These are phyloP conservation scores for Ciona savignyi DNA, from an alignment of 23 tunicate species.

Conservation along the genomic window DNA sequence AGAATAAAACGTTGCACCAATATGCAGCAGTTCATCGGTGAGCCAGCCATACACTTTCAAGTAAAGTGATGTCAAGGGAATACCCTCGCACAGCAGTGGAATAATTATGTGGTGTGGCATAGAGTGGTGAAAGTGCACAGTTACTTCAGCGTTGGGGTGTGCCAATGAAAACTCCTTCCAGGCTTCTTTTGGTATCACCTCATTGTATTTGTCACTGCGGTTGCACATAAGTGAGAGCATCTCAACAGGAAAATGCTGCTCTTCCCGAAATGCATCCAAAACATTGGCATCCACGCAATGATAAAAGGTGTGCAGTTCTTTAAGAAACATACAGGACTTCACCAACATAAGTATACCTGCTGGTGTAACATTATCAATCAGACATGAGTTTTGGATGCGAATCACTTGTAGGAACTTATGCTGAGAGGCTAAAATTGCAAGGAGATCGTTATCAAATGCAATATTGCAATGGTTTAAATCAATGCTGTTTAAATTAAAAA, in stretches of 20 bases:
- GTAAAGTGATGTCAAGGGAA: slow-evolving; percentile 40
- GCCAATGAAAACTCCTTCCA: slow-evolving; percentile 41
- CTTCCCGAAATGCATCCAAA: slow-evolving; percentile 33
- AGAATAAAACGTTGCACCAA: slow-evolving; percentile 32
- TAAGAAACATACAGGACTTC: slow-evolving; percentile 34
- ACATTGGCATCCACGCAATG: slow-evolving; percentile 53
- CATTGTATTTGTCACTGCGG: slow-evolving; percentile 69
- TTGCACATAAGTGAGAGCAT: slow-evolving; percentile 64
- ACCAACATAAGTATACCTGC: slow-evolving; percentile 33
- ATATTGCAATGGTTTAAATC: slow-evolving; percentile 64
- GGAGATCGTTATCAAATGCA: slow-evolving; percentile 50
- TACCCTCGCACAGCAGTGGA: slow-evolving; percentile 55
- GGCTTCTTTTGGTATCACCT: slow-evolving; percentile 35
- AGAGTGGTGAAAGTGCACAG: slow-evolving; percentile 47
- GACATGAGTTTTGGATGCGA: slow-evolving; percentile 70
- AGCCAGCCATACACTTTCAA: slow-evolving; percentile 78
- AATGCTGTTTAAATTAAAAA: slow-evolving; percentile 34
- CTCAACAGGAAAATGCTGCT: slow-evolving; percentile 21
- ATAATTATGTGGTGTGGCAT: slow-evolving; percentile 68
- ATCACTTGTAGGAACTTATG: slow-evolving; percentile 36
- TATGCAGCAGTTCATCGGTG: slow-evolving; percentile 60
- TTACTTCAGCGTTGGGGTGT: slow-evolving; percentile 32
- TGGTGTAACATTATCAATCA: slow-evolving; percentile 75
- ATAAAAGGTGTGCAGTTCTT: slow-evolving; percentile 82
- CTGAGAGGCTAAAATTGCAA: slow-evolving; percentile 40